Evolutionary conservation across 2,113 vertebrate genomes (phyloP).

Genomic region (Scomber scombrus): DNA sequence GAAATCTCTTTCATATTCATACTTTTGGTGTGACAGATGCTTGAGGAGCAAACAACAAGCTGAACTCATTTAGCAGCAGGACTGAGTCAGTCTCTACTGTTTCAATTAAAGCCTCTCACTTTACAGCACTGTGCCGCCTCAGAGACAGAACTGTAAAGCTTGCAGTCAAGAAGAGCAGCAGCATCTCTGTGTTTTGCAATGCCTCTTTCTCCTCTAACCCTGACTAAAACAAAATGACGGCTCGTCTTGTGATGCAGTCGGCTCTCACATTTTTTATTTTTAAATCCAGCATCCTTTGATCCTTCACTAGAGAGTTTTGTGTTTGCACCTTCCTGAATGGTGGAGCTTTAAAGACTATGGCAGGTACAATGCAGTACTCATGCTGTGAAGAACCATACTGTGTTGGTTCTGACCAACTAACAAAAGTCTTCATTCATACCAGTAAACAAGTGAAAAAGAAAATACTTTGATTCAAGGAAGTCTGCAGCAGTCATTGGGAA

Average conservation of each 20-base stretch:
- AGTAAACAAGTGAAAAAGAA: background rate
- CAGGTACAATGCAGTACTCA: conserved; percentile 21
- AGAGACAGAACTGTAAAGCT: conserved; percentile 59
- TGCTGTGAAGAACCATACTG: background rate
- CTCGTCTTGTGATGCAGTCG: conserved; percentile 55
- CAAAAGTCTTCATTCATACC: background rate
- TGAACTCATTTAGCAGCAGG: conserved; percentile 35
- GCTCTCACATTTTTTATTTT: conserved; percentile 21
- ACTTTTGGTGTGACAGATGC: background rate
- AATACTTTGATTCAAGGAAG: background rate
- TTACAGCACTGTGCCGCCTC: conserved; percentile 37
- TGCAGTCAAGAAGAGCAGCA: conserved; percentile 40
- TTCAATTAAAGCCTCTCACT: conserved; percentile 56
- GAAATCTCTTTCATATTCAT: background rate
- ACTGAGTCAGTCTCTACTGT: conserved; percentile 35
- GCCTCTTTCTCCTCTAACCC: conserved; percentile 50
- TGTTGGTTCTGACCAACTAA: background rate
- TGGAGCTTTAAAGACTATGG: conserved; percentile 5
- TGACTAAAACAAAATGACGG: conserved; percentile 70
- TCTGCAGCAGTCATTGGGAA: background rate
- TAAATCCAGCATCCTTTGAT: conserved; percentile 60
- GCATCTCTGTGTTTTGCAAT: conserved; percentile 34
- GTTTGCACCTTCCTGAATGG: conserved; percentile 3
- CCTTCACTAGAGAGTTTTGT: conserved; percentile 24
- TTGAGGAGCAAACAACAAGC: conserved; percentile 29